phyloP scores from a whole-genome alignment of 2,797 vertebrate genomes.

The Falco berigora region DNA sequence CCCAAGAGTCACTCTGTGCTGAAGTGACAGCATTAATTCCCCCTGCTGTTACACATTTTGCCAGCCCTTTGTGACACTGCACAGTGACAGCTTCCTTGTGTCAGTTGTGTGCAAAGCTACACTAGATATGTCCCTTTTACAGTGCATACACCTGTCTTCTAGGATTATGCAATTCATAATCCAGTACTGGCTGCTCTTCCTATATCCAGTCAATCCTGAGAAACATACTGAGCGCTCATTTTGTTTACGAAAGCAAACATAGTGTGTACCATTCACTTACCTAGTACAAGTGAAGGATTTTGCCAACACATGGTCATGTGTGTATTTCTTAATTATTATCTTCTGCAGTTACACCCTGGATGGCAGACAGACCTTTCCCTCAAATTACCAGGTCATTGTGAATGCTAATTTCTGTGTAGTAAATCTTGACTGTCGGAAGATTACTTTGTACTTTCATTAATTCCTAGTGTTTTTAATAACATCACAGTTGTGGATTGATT shows the following conservation, averaged over 20 bases:
- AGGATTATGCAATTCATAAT: neutral
- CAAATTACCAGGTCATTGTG: neutral
- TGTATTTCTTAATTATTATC: neutral
- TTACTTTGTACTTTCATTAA: neutral
- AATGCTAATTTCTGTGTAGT: neutral
- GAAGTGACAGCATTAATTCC: conserved; percentile 20
- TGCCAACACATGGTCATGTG: neutral
- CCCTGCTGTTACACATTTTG: neutral
- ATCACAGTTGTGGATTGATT: neutral
- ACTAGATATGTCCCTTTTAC: neutral
- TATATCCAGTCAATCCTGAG: neutral
- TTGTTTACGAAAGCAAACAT: neutral
- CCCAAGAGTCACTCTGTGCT: neutral
- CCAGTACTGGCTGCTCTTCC: neutral
- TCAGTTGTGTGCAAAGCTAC: neutral
- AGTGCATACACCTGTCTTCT: neutral
- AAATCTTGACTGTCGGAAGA: neutral
- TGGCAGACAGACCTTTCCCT: neutral
- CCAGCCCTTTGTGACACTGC: neutral
- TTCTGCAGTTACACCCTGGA: neutral
- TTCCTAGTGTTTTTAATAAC: neutral
- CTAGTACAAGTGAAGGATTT: neutral
- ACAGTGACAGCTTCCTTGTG: neutral
- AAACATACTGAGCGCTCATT: neutral
- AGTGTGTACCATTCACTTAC: neutral